Evolutionary conservation across 2,797 vertebrate genomes (phyloP), one percentile per base, ranked within the genome.

Genomic region (Mus minutoides): DNA sequence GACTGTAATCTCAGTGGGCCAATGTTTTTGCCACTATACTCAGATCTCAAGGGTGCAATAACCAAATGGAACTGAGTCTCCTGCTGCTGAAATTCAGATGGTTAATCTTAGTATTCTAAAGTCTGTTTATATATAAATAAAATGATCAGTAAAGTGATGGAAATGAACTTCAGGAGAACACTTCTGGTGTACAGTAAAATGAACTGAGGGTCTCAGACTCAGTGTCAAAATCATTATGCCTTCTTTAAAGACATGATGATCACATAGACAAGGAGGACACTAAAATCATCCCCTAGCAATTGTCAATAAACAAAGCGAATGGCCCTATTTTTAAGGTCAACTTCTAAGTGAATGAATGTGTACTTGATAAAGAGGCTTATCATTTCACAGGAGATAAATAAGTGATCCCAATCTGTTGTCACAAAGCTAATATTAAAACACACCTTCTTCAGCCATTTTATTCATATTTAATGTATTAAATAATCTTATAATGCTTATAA

Each of bases 311-410:
- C 49, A 40, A 97, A 97, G 3, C 75, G 95, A 96, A 90, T 97
- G 96, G 95, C 87, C 96, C 92, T 97, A 94, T 98, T 95, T 95
- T 97, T 97, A 97, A 79, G 95, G 92, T 94, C 96, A 86, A 97
- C 88, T 95, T 97, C 95, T 95, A 95, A 94, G 83, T 43, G 95
- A 94, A 98, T 95, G 90, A 82, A 76, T 88, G 16, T 94, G 91
- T 96, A 95, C 96, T 98, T 91, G 79, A 92, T 96, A 97, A 98
- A 97, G 98, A 95, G 91, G 87, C 96, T 95, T 98, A 96, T 97
- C 96, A 95, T 98, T 96, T 73, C 95, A 69, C 80, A 97, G 95
- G 96, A 46, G 17, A 84, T 92, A 97, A 52, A 90, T 8, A 95
- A 97, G 96, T 98, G 85, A 94, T 97, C 97, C 85, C 96, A 94